A percentile compares a stretch with the other conserved stretches of the same genome.
These are phyloP conservation scores for Phaedon cochleariae DNA, from an alignment of 2,888 invertebrate genomes.

Conservation along the genomic window DNA sequence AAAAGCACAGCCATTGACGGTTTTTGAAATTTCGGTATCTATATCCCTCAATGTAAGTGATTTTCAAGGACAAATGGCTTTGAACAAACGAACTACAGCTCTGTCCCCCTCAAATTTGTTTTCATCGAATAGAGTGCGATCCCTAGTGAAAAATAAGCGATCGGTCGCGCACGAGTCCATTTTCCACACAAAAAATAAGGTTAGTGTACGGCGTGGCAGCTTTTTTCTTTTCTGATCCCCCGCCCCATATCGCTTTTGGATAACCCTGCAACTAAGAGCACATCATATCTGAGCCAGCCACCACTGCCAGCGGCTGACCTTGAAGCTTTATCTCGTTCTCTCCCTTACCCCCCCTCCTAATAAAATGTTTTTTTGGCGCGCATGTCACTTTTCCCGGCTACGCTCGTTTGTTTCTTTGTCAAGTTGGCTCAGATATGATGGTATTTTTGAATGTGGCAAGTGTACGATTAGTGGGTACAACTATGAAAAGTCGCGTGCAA, in stretches of 20 bases:
- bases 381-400: constrained; percentile 63
- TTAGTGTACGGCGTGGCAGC: constrained; percentile 58
- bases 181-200: constrained; percentile 34
- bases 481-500: constrained; percentile 26
- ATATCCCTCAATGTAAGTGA: no score
- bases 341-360: constrained; percentile 25
- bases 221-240: constrained; percentile 49
- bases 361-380: constrained; percentile 26
- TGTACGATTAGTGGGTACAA: no score
- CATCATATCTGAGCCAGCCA: constrained; percentile 71
- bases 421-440: constrained; percentile 72
- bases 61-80: no score
- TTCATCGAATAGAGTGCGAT: no score
- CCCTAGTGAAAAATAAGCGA: no score
- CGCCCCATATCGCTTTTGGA: constrained; percentile 61
- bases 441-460: constrained; percentile 69
- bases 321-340: constrained; percentile 17
- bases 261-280: constrained; percentile 67
- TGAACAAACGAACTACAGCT: no score
- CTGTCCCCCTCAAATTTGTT: no score
- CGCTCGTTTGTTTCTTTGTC: constrained; percentile 49
- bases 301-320: constrained; percentile 38
- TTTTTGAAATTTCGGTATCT: no score
- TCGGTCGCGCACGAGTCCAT: constrained; percentile 18
- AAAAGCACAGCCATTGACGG: no score